Conservation (phyloP, 2,888 invertebrate genomes). For the Microplitis manilae region DNA sequence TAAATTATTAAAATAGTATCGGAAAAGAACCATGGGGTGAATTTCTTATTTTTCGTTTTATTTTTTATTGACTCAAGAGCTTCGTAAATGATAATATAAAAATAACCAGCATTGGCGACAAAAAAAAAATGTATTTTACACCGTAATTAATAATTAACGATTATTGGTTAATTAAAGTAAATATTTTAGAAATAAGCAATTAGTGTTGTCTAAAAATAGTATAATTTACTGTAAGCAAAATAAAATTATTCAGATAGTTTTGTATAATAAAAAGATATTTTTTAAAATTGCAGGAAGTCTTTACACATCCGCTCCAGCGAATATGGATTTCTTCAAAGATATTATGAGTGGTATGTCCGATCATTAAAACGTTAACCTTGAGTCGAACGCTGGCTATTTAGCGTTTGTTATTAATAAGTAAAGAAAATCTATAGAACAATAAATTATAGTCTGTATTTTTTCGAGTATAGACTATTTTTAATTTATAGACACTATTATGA, state of each 20-base stretch:
- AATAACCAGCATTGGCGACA: no score
- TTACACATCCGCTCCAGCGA: slow-evolving; percentile 77
- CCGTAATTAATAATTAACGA: no score
- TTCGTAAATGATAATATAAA: background rate
- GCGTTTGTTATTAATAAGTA: background rate
- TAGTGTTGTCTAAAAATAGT: no score
- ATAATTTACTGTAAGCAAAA: background rate
- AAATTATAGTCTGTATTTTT: background rate
- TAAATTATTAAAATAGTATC: no score
- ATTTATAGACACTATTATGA: background rate
- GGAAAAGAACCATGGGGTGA: no score
- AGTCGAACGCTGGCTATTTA: background rate
- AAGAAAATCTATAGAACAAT: background rate
- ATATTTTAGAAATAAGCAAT: no score
- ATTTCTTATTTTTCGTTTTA: no score
- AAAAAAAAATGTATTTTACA: no score
- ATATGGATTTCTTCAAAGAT: slow-evolving; percentile 70
- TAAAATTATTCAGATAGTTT: background rate
- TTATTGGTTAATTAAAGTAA: no score
- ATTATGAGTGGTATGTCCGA: slow-evolving; percentile 57
- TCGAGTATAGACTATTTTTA: background rate
- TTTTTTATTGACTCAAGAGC: no score
- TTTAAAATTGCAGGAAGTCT: slow-evolving; percentile 74
- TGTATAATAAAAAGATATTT: background rate
- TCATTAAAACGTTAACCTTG: slow-evolving; percentile 31